Evolutionary conservation across 2,113 vertebrate genomes (phyloP), one percentile per base, ranked within the genome.

Genomic region (Gnathonemus longibarbis): DNA sequence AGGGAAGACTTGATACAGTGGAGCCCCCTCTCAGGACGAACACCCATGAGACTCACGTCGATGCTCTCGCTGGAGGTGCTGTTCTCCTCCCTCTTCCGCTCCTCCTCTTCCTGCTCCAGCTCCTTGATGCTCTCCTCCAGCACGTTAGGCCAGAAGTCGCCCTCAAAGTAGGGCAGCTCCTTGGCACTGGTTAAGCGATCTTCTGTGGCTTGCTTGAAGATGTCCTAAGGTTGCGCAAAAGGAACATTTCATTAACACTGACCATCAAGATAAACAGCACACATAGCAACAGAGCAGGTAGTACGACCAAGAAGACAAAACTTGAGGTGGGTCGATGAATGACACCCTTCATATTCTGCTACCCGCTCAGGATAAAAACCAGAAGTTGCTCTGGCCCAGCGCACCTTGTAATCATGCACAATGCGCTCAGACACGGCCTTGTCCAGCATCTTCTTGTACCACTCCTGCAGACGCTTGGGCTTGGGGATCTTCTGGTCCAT

Each of bases 361-460:
- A 77, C 58, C 58, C 58, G 9, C 58, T 39, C 31, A 77, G 13
- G 5, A 77, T 35, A 39, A 80, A 80, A 42, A 77, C 10, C 70
- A 77, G 13, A 39, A 77, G 35, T 5, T 15, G 35, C 13, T 42
- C 35, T 42, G 15, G 35, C 15, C 17, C 31, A 31, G 39, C 94
- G 90, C 91, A 99, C 98, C 97, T 99, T 99, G 92, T 98, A 99
- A 92, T 99, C 98, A 0, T 99, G 98, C 70, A 99, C 97, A 3
- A 99, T 99, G 27, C 98, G 96, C 94, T 99, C 98, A 0, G 97
- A 95, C 50, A 98, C 97, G n/a, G 98, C 97, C 94, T 99, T 99
- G 94, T 99, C 98, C 88, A 99, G 94, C 98, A 99, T 99, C 94
- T 99, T 99, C 95, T 98, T 99, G 93, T 99, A 99, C 98, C 98